Conservation (phyloP, 2,797 vertebrate genomes). For the Remorina albescens region DNA sequence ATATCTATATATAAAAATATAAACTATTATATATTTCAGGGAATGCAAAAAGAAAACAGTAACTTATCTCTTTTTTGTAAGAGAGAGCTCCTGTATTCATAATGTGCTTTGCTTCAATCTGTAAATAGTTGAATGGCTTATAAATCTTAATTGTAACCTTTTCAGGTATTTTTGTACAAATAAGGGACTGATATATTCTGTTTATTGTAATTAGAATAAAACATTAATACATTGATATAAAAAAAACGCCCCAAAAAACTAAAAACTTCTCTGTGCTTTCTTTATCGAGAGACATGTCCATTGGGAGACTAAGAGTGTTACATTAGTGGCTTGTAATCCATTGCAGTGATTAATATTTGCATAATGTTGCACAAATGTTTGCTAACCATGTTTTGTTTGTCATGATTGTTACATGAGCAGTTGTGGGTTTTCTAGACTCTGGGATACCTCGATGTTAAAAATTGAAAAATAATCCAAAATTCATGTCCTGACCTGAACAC, state of each 20-base stretch:
- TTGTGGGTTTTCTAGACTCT: neutral
- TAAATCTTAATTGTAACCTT: constrained; percentile 95
- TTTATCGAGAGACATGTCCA: constrained; percentile 17
- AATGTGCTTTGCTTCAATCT: constrained; percentile 92
- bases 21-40: constrained; percentile 87
- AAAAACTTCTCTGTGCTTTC: constrained; percentile 60
- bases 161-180: constrained; percentile 99
- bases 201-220: constrained; percentile 99
- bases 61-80: constrained; percentile 82
- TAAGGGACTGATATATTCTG: constrained; percentile 97
- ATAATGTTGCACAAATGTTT: neutral
- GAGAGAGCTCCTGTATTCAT: constrained; percentile 88
- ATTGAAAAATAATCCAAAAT: neutral
- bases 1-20: constrained; percentile 68
- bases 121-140: constrained; percentile 94
- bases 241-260: too few species aligned
- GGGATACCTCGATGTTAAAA: neutral
- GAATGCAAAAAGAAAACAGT: constrained; percentile 89
- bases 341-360: neutral
- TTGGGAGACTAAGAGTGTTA: constrained; percentile 1
- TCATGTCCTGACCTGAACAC: neutral
- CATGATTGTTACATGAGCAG: neutral
- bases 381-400: neutral
- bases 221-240: constrained; percentile 94
- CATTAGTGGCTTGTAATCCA: neutral